phyloP scores from a whole-genome alignment of 2,888 invertebrate species.

The Bellardia pandia region DNA sequence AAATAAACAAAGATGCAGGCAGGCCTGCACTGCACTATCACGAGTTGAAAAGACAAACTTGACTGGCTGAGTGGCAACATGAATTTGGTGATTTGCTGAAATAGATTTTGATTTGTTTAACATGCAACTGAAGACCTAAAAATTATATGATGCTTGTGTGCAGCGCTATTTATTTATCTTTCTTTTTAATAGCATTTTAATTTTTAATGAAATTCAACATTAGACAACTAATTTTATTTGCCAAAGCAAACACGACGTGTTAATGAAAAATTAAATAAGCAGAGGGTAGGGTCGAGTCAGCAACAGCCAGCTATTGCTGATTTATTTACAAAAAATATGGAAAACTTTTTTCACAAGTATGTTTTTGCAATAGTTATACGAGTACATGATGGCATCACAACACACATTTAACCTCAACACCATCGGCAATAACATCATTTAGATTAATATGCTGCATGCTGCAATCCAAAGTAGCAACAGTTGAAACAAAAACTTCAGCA shows the following conservation, averaged over 20 bases:
- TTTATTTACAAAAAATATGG: slow-evolving; percentile 5
- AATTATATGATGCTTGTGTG: neutral
- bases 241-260: slow-evolving; percentile 7
- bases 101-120: neutral
- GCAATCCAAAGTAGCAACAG: neutral
- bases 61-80: neutral
- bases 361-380: neutral
- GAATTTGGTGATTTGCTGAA: neutral
- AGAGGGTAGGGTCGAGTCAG: neutral
- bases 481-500: neutral
- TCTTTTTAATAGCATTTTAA: neutral
- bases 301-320: neutral
- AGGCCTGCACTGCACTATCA: neutral
- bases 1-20: neutral
- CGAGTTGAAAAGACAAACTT: neutral
- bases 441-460: neutral
- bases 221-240: neutral
- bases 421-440: neutral
- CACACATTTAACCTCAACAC: slow-evolving; percentile 1
- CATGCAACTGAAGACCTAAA: neutral
- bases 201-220: slow-evolving; percentile 3
- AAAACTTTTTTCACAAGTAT: neutral
- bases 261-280: neutral
- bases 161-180: slow-evolving; percentile 1
- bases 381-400: neutral